Conservation (phyloP, 2,113 vertebrate genomes). For the Vicugna pacos region DNA sequence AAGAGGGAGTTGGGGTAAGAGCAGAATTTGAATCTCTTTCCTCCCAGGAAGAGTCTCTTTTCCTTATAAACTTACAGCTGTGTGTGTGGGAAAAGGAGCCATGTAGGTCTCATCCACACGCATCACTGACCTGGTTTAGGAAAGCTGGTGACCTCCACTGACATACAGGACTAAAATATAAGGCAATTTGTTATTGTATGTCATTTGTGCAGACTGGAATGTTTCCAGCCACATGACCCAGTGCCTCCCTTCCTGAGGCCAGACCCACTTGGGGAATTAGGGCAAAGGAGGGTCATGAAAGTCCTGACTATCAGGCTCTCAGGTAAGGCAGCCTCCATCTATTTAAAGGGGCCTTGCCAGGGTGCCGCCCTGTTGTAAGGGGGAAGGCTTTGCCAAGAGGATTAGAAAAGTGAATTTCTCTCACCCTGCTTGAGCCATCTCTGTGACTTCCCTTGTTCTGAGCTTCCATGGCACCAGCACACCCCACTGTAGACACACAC, state of each 20-base stretch:
- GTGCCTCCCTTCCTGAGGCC: background rate
- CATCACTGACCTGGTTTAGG: background rate
- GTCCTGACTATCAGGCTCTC: background rate
- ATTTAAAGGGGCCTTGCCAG: background rate
- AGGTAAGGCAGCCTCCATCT: background rate
- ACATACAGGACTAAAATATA: background rate
- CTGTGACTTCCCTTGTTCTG: background rate
- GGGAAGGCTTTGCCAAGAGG: background rate
- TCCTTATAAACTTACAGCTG: background rate
- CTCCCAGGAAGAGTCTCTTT: background rate
- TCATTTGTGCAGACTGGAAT: background rate
- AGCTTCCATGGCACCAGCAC: background rate
- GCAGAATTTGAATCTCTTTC: background rate
- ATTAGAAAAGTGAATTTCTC: background rate
- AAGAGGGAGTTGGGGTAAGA: background rate
- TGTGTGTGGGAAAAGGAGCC: background rate
- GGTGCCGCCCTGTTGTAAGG: background rate
- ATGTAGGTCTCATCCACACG: background rate
- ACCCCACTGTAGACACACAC: background rate
- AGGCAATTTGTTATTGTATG: background rate
- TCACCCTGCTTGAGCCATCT: background rate
- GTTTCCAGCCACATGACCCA: background rate
- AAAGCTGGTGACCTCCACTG: background rate
- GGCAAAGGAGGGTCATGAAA: background rate
- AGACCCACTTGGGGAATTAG: background rate